Percentiles rank a stretch among this genome's conserved stretches.
Conservation (phyloP, 1,140 invertebrate genomes). For the Achatina immaculata region DNA sequence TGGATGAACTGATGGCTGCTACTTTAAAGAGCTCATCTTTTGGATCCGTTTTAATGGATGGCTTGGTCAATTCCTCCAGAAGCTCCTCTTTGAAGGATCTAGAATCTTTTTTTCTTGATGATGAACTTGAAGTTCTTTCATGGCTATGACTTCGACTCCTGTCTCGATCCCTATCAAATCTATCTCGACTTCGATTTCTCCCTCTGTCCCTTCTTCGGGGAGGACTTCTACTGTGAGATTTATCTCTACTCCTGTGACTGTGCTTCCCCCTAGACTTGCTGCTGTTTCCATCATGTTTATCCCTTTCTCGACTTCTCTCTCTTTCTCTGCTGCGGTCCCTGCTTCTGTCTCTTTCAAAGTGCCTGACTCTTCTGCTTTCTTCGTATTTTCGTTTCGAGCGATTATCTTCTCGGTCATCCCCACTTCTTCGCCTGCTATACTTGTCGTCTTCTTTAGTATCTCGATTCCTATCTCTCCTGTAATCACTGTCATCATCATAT, state of each 20-base stretch:
- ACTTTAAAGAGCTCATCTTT: constrained; percentile 29
- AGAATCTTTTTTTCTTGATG: constrained; percentile 24
- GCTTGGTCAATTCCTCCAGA: constrained; percentile 31
- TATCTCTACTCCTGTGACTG: constrained; percentile 44
- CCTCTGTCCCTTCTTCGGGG: constrained; percentile 40
- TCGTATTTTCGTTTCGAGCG: no score
- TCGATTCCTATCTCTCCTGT: constrained; percentile 23
- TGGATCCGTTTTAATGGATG: background rate
- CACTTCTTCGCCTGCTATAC: constrained; percentile 9
- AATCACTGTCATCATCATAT: constrained; percentile 24
- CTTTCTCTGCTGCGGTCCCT: constrained; percentile 40
- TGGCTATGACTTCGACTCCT: constrained; percentile 42
- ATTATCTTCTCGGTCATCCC: no score
- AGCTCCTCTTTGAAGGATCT: constrained; percentile 36
- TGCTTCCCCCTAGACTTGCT: constrained; percentile 14
- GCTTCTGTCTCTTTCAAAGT: constrained; percentile 36
- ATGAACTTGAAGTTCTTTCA: constrained; percentile 36
- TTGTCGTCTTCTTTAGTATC: background rate
- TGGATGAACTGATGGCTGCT: background rate
- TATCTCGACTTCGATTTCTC: constrained; percentile 32
- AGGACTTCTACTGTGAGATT: constrained; percentile 39
- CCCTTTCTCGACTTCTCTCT: constrained; percentile 39
- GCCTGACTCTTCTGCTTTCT: constrained; percentile 5
- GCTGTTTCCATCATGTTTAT: constrained; percentile 15
- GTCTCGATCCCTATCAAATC: constrained; percentile 29